A percentile compares a stretch with the other conserved stretches of the same genome.
Evolutionary conservation across 2,113 vertebrate genomes (phyloP).

Genomic region (Chaetorhynchus papuensis): DNA sequence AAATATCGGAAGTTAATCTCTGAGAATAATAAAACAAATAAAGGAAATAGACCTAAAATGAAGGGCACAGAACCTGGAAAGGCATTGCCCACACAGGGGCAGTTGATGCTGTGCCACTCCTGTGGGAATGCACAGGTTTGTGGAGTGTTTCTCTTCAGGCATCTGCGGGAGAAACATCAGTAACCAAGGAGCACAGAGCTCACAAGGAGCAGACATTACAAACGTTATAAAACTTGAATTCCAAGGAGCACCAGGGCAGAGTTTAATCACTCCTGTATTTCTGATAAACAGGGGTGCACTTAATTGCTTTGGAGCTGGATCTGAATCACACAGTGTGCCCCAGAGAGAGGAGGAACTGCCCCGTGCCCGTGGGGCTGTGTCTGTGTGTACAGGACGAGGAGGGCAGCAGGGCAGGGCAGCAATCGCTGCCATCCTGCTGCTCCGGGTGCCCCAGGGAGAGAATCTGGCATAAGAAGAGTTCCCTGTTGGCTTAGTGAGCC

Average conservation of each 20-base stretch:
- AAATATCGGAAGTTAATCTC: background rate
- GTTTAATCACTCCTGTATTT: background rate
- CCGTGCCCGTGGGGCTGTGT: rapidly evolving
- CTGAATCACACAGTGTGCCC: background rate
- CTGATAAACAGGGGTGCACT: background rate
- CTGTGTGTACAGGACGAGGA: rapidly evolving
- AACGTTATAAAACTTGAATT: background rate
- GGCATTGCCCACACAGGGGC: background rate
- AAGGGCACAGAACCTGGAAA: background rate
- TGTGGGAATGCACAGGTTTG: background rate
- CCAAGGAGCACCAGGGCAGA: background rate
- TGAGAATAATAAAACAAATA: background rate
- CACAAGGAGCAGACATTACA: background rate
- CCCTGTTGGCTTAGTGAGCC: background rate
- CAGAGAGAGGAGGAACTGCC: background rate
- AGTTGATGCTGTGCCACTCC: background rate
- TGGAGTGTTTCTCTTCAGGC: background rate
- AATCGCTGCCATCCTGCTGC: rapidly evolving
- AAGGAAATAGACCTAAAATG: background rate
- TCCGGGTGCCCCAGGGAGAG: background rate
- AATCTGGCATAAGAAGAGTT: background rate
- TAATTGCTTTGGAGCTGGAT: background rate
- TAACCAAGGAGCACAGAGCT: background rate
- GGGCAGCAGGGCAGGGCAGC: background rate
- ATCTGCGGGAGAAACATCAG: background rate